Percentiles rank a stretch among this genome's conserved stretches.
These are phyloP conservation scores for Meloidogyne chitwoodi DNA, from an alignment of 1,140 invertebrate species.

Conservation along the genomic window DNA sequence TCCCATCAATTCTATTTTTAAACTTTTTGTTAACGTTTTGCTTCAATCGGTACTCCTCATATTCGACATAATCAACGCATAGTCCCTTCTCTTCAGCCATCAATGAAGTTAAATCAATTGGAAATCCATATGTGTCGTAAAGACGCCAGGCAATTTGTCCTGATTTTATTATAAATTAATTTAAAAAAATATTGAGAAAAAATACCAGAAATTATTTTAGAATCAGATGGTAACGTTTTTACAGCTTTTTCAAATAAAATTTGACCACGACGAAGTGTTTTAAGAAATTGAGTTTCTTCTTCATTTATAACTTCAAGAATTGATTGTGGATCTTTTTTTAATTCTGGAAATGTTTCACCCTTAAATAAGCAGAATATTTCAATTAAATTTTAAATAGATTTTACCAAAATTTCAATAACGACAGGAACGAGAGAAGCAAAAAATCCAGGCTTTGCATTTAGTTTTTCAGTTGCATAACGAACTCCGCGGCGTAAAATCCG, in stretches of 20 bases:
- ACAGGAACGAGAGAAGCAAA: conserved; percentile 81
- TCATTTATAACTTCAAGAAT: conserved; percentile 88
- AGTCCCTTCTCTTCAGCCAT: conserved; percentile 95
- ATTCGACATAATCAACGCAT: conserved; percentile 77
- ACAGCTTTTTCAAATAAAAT: conserved; percentile 87
- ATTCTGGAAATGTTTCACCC: conserved; percentile 90
- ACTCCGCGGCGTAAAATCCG: conserved; percentile 85
- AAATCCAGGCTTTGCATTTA: conserved; percentile 89
- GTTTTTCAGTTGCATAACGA: conserved; percentile 89
- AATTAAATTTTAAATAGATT: background rate
- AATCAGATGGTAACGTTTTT: conserved; percentile 44
- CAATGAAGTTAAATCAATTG: conserved; percentile 89
- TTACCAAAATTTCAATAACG: conserved; percentile 69
- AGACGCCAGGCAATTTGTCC: conserved; percentile 91
- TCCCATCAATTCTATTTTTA: too few species aligned
- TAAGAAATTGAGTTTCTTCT: conserved; percentile 95
- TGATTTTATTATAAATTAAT: background rate
- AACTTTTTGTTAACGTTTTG: too few species aligned
- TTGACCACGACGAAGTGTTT: conserved; percentile 83
- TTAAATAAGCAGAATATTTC: conserved; percentile 38
- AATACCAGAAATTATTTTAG: conserved; percentile 62
- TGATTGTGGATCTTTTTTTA: conserved; percentile 80
- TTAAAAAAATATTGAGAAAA: background rate
- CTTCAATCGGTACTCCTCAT: conserved; percentile 81
- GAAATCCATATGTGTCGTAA: conserved; percentile 98